These are phyloP conservation scores for Bufo bufo DNA, from an alignment of 2,113 vertebrate genomes.

Conservation along the genomic window DNA sequence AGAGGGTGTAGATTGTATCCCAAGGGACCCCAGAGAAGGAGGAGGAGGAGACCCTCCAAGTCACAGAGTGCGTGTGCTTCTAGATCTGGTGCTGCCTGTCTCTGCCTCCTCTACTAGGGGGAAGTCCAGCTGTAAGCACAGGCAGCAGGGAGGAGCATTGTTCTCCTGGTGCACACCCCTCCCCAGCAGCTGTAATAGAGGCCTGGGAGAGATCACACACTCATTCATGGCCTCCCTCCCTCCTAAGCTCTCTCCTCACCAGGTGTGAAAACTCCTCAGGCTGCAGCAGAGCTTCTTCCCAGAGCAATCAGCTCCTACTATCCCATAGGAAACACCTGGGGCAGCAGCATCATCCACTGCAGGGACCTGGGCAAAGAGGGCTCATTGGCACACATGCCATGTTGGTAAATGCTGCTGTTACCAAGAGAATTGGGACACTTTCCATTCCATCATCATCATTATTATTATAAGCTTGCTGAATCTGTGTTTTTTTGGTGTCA, in stretches of 20 bases:
- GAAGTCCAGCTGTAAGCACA: neutral
- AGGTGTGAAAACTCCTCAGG: conserved; percentile 20
- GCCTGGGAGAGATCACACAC: neutral
- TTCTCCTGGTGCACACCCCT: neutral
- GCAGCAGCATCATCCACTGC: neutral
- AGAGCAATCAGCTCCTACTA: neutral
- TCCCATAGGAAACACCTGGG: neutral
- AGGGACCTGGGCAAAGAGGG: too few species aligned
- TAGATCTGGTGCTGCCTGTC: neutral
- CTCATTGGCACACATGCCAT: too few species aligned
- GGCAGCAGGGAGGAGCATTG: neutral
- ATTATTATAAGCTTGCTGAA: too few species aligned
- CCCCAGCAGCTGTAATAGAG: neutral
- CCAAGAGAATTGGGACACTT: too few species aligned
- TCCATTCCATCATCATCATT: too few species aligned
- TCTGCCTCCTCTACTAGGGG: neutral
- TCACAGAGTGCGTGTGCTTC: neutral
- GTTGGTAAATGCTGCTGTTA: too few species aligned
- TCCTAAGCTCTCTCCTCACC: neutral
- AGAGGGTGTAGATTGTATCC: neutral
- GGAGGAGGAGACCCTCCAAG: neutral
- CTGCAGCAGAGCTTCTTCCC: neutral
- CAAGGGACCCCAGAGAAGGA: conserved; percentile 7
- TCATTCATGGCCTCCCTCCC: neutral
- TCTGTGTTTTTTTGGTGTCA: too few species aligned